Percentiles rank a stretch among this genome's conserved stretches.
These are phyloP conservation scores for Orthonevra nobilis DNA, from an alignment of 2,888 invertebrate genomes.

Conservation along the genomic window DNA sequence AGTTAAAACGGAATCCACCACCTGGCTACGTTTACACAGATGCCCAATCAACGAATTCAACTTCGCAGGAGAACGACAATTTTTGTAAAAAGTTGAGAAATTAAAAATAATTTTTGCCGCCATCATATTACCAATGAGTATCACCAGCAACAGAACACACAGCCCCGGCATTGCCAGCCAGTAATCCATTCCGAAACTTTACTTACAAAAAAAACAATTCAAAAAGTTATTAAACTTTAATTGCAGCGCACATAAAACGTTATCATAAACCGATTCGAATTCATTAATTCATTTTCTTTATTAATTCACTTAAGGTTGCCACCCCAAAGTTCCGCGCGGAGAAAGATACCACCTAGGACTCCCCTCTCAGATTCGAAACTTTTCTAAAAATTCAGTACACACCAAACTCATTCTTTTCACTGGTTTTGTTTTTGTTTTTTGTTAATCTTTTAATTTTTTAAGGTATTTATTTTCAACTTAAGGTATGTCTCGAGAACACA, in stretches of 20 bases:
- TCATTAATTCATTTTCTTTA: slow-evolving; percentile 45
- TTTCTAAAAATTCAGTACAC: too few relatives aligned
- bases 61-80: slow-evolving; percentile 1
- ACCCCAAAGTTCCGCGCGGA: background rate
- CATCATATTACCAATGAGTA: slow-evolving; percentile 47
- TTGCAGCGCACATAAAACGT: slow-evolving; percentile 62
- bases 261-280: slow-evolving; percentile 58
- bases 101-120: slow-evolving; percentile 37
- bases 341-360: slow-evolving; percentile 5
- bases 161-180: slow-evolving; percentile 43
- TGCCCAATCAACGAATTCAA: background rate
- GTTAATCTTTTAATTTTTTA: too few relatives aligned
- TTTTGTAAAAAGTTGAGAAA: slow-evolving; percentile 32
- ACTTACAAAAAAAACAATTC: slow-evolving; percentile 34
- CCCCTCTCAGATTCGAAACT: too few relatives aligned
- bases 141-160: slow-evolving; percentile 41
- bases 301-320: slow-evolving; percentile 52
- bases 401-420: background rate
- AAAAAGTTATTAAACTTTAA: slow-evolving; percentile 65
- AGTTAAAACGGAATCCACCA: too few relatives aligned
- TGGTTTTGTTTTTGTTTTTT: background rate
- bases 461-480: too few relatives aligned
- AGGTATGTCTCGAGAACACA: too few relatives aligned
- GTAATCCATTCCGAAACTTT: slow-evolving; percentile 59
- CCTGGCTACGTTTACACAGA: too few relatives aligned